phyloP scores from a whole-genome alignment of 2,113 vertebrate genomes.

The Spilogale gracilis region DNA sequence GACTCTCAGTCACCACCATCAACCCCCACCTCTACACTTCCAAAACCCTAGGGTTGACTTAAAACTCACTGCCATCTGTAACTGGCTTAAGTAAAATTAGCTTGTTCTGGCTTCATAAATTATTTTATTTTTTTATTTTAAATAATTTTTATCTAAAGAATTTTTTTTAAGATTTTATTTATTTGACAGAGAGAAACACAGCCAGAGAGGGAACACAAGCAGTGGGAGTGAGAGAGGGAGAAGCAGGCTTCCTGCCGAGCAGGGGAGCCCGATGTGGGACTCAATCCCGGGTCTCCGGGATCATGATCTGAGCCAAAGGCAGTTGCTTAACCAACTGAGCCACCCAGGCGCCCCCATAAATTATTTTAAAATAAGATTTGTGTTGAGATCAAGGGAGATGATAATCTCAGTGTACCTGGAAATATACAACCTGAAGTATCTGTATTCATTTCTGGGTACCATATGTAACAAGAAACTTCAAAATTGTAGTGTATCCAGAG shows the following conservation, averaged over 20 bases:
- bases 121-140: not conserved
- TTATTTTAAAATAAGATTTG: slow-evolving; percentile 13
- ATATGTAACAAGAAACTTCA: slow-evolving; percentile 29
- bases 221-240: too few relatives aligned
- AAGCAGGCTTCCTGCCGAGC: too few relatives aligned
- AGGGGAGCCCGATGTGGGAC: too few relatives aligned
- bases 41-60: not conserved
- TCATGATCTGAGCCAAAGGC: too few relatives aligned
- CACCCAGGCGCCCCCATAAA: not conserved
- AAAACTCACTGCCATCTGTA: not conserved
- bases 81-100: not conserved
- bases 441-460: not conserved
- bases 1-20: not conserved
- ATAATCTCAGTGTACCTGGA: not conserved
- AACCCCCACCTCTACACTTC: not conserved
- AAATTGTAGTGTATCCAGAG: slow-evolving; percentile 24
- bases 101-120: not conserved
- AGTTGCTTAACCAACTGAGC: too few relatives aligned
- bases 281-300: too few relatives aligned
- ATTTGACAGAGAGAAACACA: too few relatives aligned
- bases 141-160: too few relatives aligned
- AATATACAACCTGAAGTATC: slow-evolving; percentile 41
- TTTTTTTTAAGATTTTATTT: too few relatives aligned
- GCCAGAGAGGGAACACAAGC: too few relatives aligned
- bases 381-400: not conserved